A percentile compares a stretch with the other conserved stretches of the same genome.
These are phyloP conservation scores for Sphaerophoria taeniata DNA, from an alignment of 2,888 invertebrate genomes.

Conservation along the genomic window DNA sequence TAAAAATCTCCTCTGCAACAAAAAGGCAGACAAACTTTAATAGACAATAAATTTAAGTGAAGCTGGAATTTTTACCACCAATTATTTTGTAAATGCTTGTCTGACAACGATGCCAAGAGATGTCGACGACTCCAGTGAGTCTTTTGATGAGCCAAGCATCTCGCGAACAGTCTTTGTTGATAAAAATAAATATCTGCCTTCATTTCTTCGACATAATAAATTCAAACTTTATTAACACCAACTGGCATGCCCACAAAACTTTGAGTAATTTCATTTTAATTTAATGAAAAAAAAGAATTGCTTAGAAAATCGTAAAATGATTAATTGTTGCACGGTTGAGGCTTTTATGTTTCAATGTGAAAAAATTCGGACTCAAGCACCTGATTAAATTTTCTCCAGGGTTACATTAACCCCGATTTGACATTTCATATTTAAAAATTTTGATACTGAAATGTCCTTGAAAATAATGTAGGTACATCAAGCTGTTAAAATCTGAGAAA, in stretches of 20 bases:
- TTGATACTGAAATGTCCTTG: constrained; percentile 46
- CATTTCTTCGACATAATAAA: background rate
- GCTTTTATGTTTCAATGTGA: background rate
- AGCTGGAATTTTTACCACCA: constrained; percentile 9
- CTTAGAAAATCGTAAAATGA: background rate
- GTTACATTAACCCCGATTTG: no score
- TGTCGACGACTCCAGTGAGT: background rate
- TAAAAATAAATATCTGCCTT: background rate
- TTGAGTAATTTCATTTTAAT: background rate
- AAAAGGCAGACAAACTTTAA: constrained; percentile 11
- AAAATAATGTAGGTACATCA: constrained; percentile 8
- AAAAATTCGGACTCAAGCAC: background rate
- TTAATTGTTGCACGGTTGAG: background rate
- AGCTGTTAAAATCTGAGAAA: constrained; percentile 24
- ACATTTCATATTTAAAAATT: background rate
- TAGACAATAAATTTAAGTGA: background rate
- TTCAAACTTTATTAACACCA: background rate
- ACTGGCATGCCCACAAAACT: background rate
- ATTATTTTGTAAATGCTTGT: constrained; percentile 14
- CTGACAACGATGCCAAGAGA: background rate
- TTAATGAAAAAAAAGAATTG: background rate
- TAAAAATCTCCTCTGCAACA: background rate
- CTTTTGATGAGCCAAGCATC: no score
- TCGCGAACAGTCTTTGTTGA: background rate
- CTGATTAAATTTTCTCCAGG: background rate